Base-by-base conservation (phyloP, 2,113 vertebrate genomes). In the Cyprinodon brontotheroides region DNA sequence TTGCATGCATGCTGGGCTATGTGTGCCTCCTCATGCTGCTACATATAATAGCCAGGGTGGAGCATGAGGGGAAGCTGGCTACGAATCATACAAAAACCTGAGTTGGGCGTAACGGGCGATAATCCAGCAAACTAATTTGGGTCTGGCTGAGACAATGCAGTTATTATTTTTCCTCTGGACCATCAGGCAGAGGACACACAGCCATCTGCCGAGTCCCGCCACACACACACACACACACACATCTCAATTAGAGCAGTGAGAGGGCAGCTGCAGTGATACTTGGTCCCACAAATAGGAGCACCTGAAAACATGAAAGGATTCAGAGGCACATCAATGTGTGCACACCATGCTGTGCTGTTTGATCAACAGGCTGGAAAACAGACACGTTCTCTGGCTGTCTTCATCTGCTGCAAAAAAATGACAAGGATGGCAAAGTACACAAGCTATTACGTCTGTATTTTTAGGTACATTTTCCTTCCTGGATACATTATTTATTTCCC, bases 81-180 rank as follows among this genome's bases (percentile, higher is more conserved):
- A 95, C 94, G 1, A 70, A 80, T 76, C 75, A 83, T 79, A n/a
- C n/a, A n/a, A n/a, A n/a, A n/a, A n/a, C n/a, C n/a, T n/a, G n/a
- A n/a, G n/a, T 82, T 82, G 84, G 84, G 85, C 82, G 80, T 79
- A 83, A 84, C 86, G 80, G 96, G 97, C 96, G 92, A 89, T 92
- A 94, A 94, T 97, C 96, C 97, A 98, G 96, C 95, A 97, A 96
- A 87, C 96, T 97, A 97, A 97, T 98, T 97, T 97, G 97, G 95
- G 96, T 96, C 93, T 98, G 96, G 96, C 96, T 91, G 93, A 94
- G 95, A 97, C 96, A 95, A 97, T 95, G 95, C 96, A 96, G 97
- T 97, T 97, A 97, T 98, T 97, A 98, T 97, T 98, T 98, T 97
- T 98, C 95, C 95, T 96, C 75, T 89, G 79, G 96, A 95, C 96